Conservation (phyloP, 2,888 invertebrate species). For the Adelognathus sp. region DNA sequence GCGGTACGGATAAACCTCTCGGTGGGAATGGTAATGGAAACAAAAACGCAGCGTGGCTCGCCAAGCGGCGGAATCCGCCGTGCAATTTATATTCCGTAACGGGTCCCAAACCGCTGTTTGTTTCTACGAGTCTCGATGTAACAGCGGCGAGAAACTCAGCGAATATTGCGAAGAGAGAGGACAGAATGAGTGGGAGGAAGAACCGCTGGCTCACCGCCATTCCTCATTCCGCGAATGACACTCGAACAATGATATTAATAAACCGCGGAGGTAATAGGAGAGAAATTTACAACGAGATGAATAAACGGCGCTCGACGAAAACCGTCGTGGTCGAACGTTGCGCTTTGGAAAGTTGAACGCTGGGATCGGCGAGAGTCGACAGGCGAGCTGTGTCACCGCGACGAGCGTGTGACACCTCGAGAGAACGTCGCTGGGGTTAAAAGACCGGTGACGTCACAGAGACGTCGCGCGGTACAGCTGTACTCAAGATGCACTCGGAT, state of each 20-base stretch:
- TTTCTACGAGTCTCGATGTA: conserved; percentile 21
- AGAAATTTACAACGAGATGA: conserved; percentile 1
- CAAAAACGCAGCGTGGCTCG: conserved; percentile 41
- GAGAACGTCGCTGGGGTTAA: background rate
- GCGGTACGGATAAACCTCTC: background rate
- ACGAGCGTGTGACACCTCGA: background rate
- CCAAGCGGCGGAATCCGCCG: conserved; percentile 45
- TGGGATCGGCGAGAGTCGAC: conserved; percentile 15
- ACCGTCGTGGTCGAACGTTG: conserved; percentile 3
- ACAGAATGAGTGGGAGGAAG: conserved; percentile 12
- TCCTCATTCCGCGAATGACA: conserved; percentile 28
- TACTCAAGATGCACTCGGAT: background rate
- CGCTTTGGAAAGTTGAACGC: conserved; percentile 29
- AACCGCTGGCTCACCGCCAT: conserved; percentile 34
- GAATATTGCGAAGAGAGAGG: background rate
- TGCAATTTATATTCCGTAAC: conserved; percentile 56
- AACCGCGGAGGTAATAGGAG: background rate
- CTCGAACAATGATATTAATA: conserved; percentile 28
- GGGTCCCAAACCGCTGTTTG: conserved; percentile 37
- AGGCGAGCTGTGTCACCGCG: background rate
- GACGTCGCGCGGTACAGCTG: background rate
- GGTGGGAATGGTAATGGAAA: conserved; percentile 24
- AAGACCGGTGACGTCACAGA: conserved; percentile 39
- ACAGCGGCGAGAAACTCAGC: conserved; percentile 19
- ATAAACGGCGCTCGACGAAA: background rate